Evolutionary conservation across 2,113 vertebrate genomes (phyloP), one percentile per base, ranked within the genome.

Genomic region (Willisornis vidua): DNA sequence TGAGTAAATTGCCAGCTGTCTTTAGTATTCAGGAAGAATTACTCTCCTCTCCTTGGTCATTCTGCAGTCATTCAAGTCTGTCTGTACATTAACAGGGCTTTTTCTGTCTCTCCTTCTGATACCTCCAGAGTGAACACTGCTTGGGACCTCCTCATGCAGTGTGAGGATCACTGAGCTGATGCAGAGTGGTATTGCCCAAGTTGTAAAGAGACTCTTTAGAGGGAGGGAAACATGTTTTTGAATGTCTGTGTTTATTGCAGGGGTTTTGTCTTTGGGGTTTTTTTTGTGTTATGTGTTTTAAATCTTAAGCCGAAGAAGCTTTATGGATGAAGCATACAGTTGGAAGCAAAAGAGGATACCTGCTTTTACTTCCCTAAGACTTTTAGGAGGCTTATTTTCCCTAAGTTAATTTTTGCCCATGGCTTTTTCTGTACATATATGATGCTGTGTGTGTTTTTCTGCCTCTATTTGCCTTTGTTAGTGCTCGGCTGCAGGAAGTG

Each of bases 1-100:
- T 49, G 73, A 89, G 66, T 89, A 87, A 84, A 65, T 65, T 87
- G 49, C 80, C 22, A 43, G 52, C 91, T 91, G 84, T 48, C 87
- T 84, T n/a, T 23, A 59, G 33, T 75, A 39, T 37, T 89, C 3
- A 3, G 46, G 39, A 93, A 77, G 66, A 84, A 58, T 29, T 57
- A 33, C 20, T 85, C 25, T n/a, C 29, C 71, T 93, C 57, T 93
- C 49, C 12, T 20, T n/a, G 57, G 37, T 89, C 39, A 66, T 74
- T 90, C 62, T 82, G 72, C 59, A 61, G 54, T 86, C 1, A 5
- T 63, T 84, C 1, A 7, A 51, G 35, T 80, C 10, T 74, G 13
- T 77, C 45, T 57, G 1, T 41, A 45, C 9, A 15, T 78, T 35
- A 81, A 52, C 39, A 68, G 62, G 41, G 41, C 15, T 37, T 80